Evolutionary conservation across 2,797 vertebrate species (phyloP).

Genomic region (Esox lucius): DNA sequence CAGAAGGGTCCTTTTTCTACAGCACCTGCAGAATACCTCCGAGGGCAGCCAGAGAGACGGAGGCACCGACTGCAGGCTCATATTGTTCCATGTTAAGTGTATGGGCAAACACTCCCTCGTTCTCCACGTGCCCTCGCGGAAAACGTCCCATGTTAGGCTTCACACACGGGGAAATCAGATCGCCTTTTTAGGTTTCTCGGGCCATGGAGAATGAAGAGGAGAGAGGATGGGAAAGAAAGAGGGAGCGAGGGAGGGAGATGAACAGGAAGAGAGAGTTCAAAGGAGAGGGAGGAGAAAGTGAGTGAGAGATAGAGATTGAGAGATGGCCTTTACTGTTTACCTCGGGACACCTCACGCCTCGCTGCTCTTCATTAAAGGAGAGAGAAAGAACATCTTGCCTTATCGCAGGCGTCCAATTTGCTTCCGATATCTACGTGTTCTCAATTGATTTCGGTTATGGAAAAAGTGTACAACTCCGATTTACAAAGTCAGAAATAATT

Average conservation of each 20-base stretch:
- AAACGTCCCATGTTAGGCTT: constrained; percentile 2
- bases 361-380: constrained; percentile 63
- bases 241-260: constrained; percentile 5
- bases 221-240: constrained; percentile 9
- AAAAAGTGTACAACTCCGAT: constrained; percentile 69
- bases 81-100: background rate
- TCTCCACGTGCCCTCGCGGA: constrained; percentile 12
- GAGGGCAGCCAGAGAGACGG: constrained; percentile 31
- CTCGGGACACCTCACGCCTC: constrained; percentile 59
- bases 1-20: constrained; percentile 77
- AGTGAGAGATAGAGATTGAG: constrained; percentile 23
- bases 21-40: constrained; percentile 81
- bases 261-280: constrained; percentile 22
- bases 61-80: background rate
- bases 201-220: constrained; percentile 15
- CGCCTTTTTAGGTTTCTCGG: background rate
- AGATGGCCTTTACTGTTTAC: constrained; percentile 73
- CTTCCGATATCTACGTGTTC: constrained; percentile 61
- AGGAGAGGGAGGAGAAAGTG: constrained; percentile 10
- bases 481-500: constrained; percentile 62
- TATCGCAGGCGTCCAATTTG: constrained; percentile 71
- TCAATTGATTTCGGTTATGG: constrained; percentile 74
- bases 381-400: constrained; percentile 68
- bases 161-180: background rate
- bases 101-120: background rate